A percentile compares a stretch with the other conserved stretches of the same genome.
These are phyloP conservation scores for Gavia stellata DNA, from an alignment of 2,113 vertebrate genomes.

Conservation along the genomic window DNA sequence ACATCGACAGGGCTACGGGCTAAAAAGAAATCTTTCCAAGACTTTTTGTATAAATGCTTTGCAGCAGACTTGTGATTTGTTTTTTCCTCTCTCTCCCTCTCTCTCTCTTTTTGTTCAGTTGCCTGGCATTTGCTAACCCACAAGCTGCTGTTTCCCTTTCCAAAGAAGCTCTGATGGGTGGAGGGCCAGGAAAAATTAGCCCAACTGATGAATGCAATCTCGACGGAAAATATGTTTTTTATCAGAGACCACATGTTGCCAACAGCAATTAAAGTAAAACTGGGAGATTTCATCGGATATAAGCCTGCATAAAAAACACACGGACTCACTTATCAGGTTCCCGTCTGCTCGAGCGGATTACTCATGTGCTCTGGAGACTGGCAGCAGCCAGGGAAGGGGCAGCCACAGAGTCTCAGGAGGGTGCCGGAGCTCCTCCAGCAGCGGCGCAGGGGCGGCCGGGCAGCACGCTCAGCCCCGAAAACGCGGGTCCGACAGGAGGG, in stretches of 20 bases:
- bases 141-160: constrained; percentile 80
- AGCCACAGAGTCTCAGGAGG: neutral
- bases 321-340: neutral
- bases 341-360: neutral
- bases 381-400: neutral
- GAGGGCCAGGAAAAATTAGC: constrained; percentile 81
- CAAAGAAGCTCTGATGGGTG: constrained; percentile 74
- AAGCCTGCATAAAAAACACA: constrained; percentile 43
- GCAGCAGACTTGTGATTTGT: neutral
- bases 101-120: constrained; percentile 66
- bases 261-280: constrained; percentile 76
- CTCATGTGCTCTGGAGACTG: neutral
- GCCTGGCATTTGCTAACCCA: constrained; percentile 77
- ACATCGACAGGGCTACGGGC: constrained; percentile 28
- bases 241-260: constrained; percentile 81
- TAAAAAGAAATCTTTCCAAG: constrained; percentile 40
- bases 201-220: constrained; percentile 77
- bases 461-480: neutral
- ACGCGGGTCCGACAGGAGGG: rapidly evolving
- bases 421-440: neutral
- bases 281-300: constrained; percentile 69
- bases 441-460: neutral
- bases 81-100: neutral
- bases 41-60: constrained; percentile 13
- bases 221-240: constrained; percentile 82